Evolutionary conservation across 2,113 vertebrate genomes (phyloP).

Genomic region (Amazona guildingii): DNA sequence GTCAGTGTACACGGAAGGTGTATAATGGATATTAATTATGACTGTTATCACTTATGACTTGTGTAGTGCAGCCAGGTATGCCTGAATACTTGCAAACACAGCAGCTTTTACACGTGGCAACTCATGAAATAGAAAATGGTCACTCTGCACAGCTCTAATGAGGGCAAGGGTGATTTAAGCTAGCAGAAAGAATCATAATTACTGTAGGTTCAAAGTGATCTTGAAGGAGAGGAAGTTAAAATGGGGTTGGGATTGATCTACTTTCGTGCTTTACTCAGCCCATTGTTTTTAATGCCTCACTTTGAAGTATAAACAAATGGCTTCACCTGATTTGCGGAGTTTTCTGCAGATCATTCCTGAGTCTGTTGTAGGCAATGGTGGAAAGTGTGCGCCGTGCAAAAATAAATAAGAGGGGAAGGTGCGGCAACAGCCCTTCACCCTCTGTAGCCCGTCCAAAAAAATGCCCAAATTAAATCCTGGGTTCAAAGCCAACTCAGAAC

Average conservation of each 20-base stretch:
- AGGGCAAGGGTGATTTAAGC: constrained; percentile 69
- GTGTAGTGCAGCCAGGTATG: constrained; percentile 53
- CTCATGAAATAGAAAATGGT: constrained; percentile 67
- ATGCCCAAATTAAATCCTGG: neutral
- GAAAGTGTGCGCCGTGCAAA: neutral
- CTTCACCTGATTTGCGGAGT: constrained; percentile 36
- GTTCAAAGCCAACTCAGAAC: neutral
- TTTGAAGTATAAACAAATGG: constrained; percentile 52
- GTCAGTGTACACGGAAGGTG: constrained; percentile 52
- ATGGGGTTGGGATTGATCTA: constrained; percentile 37
- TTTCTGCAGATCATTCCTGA: constrained; percentile 19
- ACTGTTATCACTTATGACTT: constrained; percentile 62
- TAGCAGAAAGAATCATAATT: constrained; percentile 63
- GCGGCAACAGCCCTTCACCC: neutral
- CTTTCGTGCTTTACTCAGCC: constrained; percentile 53
- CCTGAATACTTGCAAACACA: constrained; percentile 63
- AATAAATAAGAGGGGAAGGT: neutral
- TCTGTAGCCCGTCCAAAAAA: neutral
- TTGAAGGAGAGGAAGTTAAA: constrained; percentile 62
- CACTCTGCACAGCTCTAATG: constrained; percentile 64
- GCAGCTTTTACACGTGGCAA: constrained; percentile 66
- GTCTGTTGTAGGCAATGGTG: neutral
- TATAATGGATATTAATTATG: constrained; percentile 71
- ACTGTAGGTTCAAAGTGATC: constrained; percentile 66
- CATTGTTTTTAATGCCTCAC: constrained; percentile 54